Percentiles rank a stretch among this genome's conserved stretches.
phyloP scores from a whole-genome alignment of 2,113 vertebrate genomes.

The Macroglossus sobrinus region DNA sequence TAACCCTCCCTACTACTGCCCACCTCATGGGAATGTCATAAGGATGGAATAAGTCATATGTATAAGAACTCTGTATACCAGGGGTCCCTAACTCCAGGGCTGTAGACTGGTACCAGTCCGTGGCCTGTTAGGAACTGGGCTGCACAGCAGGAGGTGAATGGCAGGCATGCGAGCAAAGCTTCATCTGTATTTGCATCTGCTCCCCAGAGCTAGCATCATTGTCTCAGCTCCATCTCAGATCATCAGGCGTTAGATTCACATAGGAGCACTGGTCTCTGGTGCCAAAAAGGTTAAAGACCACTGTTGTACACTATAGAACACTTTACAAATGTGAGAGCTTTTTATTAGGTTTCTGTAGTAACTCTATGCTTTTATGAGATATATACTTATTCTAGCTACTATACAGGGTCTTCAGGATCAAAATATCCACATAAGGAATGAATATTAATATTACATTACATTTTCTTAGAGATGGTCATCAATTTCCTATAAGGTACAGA shows the following conservation, averaged over 20 bases:
- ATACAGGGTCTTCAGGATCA: not conserved
- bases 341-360: slow-evolving; percentile 10
- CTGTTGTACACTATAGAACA: not conserved
- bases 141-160: too few relatives aligned
- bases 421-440: slow-evolving; percentile 3
- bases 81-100: too few relatives aligned
- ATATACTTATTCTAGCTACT: not conserved
- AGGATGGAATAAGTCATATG: not conserved
- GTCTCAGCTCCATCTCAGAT: too few relatives aligned
- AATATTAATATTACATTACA: not conserved
- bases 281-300: too few relatives aligned
- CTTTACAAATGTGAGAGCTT: not conserved
- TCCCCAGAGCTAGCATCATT: too few relatives aligned
- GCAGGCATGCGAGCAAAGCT: too few relatives aligned
- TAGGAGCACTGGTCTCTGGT: too few relatives aligned
- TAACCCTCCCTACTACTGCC: not conserved
- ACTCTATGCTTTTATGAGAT: not conserved
- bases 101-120: too few relatives aligned
- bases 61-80: not conserved
- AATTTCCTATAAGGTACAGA: not conserved
- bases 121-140: too few relatives aligned
- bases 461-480: not conserved
- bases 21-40: not conserved
- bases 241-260: too few relatives aligned
- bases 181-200: too few relatives aligned